These are phyloP conservation scores for Ashinkailepas kermadecensis DNA, from an alignment of 2,888 invertebrate species.

Conservation along the genomic window DNA sequence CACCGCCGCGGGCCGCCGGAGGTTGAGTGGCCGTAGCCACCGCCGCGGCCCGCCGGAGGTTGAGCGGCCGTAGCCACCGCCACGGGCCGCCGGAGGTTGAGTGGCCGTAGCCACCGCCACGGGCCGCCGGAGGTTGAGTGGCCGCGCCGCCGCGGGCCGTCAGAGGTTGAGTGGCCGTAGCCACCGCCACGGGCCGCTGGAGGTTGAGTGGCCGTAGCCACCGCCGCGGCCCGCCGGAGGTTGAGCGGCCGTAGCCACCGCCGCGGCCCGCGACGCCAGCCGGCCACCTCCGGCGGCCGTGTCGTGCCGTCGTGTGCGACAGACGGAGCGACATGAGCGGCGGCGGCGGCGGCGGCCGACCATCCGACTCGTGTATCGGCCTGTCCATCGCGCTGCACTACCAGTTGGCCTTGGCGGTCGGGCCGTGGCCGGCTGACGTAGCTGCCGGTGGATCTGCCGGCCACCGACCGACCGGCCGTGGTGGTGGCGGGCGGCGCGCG, in stretches of 20 bases:
- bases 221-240: neutral
- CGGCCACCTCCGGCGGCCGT: too few relatives aligned
- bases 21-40: neutral
- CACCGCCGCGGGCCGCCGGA: neutral
- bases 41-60: too few relatives aligned
- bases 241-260: neutral
- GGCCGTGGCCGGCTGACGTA: neutral
- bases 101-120: too few relatives aligned
- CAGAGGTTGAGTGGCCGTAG: neutral
- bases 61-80: too few relatives aligned
- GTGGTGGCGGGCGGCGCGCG: neutral
- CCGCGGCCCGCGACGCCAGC: neutral
- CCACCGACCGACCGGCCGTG: neutral
- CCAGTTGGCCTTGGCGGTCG: neutral
- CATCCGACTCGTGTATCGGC: too few relatives aligned
- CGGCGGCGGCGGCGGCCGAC: too few relatives aligned
- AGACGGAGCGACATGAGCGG: too few relatives aligned
- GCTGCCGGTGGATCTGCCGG: neutral
- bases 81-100: too few relatives aligned
- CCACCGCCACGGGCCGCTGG: neutral
- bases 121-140: too few relatives aligned
- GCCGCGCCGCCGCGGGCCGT: too few relatives aligned
- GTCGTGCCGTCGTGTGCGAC: too few relatives aligned
- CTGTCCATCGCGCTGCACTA: neutral
- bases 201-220: too few relatives aligned